These are phyloP conservation scores for Scolopax mira DNA, from an alignment of 2,113 vertebrate genomes.

Conservation along the genomic window DNA sequence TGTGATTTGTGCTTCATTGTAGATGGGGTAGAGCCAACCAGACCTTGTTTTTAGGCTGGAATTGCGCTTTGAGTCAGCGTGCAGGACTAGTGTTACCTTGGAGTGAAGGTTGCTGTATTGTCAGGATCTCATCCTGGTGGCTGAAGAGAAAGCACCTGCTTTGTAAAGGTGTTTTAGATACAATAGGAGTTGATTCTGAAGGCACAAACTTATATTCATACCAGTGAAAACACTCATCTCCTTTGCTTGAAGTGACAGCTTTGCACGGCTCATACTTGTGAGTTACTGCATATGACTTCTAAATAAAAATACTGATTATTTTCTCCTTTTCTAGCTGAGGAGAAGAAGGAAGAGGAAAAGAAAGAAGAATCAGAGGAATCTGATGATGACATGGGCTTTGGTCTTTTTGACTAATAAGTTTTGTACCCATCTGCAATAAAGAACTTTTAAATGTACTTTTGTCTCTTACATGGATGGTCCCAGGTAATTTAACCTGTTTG, in stretches of 20 bases:
- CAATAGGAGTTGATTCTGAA: background rate
- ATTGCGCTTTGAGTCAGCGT: rapidly evolving
- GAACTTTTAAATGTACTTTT: rapidly evolving
- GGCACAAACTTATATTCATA: rapidly evolving
- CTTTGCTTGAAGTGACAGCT: too few species aligned
- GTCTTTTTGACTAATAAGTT: constrained; percentile 92
- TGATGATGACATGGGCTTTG: constrained; percentile 98
- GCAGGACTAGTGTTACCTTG: rapidly evolving
- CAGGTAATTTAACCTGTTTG: rapidly evolving
- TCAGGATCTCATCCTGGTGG: too few species aligned
- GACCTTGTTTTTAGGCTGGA: rapidly evolving
- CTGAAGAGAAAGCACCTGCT: background rate
- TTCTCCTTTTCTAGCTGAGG: constrained; percentile 80
- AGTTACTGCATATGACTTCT: rapidly evolving
- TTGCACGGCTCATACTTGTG: background rate
- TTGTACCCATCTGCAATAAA: constrained; percentile 75
- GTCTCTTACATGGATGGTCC: background rate
- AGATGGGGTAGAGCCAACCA: rapidly evolving
- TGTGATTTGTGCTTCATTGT: rapidly evolving
- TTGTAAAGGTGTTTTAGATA: rapidly evolving
- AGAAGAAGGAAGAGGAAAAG: constrained; percentile 98
- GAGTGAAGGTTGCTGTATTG: rapidly evolving
- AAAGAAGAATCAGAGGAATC: constrained; percentile 97
- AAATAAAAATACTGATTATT: rapidly evolving
- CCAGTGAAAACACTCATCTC: rapidly evolving